Conservation (phyloP, 2,797 vertebrate species). For the Mus caroli region DNA sequence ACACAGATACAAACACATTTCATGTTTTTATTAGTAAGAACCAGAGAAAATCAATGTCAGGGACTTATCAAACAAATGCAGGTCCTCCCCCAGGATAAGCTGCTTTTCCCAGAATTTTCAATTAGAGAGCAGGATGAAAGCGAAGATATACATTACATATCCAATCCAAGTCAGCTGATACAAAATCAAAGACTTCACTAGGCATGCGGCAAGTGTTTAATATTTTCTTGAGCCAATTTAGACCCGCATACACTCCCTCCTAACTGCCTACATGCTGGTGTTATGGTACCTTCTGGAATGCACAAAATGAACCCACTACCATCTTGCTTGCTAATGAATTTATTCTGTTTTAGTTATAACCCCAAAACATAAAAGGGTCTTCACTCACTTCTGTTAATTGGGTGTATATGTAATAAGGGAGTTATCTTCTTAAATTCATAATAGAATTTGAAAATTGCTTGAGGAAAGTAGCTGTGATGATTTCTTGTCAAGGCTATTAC, state of each 20-base stretch:
- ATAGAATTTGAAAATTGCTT: conserved; percentile 17
- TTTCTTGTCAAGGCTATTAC: background rate
- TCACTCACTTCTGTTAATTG: background rate
- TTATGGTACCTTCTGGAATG: background rate
- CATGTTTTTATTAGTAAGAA: conserved; percentile 63
- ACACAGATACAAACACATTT: conserved; percentile 20
- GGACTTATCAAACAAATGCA: conserved; percentile 63
- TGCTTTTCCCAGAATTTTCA: conserved; percentile 1
- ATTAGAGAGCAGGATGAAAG: conserved; percentile 28
- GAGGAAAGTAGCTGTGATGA: background rate
- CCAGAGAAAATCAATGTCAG: conserved; percentile 56
- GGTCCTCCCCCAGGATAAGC: conserved; percentile 40
- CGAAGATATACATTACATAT: background rate
- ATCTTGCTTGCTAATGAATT: background rate
- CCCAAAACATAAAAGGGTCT: background rate
- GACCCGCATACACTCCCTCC: background rate
- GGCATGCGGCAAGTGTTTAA: background rate
- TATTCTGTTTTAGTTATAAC: background rate
- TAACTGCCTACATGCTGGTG: background rate
- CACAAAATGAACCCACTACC: background rate
- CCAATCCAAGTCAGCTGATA: background rate
- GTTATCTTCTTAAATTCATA: conserved; percentile 33
- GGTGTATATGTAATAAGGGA: background rate
- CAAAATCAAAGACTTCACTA: conserved; percentile 14
- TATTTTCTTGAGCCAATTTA: conserved; percentile 55